These are phyloP conservation scores for Euborellia annulipes DNA, from an alignment of 1,140 invertebrate genomes.

Conservation along the genomic window DNA sequence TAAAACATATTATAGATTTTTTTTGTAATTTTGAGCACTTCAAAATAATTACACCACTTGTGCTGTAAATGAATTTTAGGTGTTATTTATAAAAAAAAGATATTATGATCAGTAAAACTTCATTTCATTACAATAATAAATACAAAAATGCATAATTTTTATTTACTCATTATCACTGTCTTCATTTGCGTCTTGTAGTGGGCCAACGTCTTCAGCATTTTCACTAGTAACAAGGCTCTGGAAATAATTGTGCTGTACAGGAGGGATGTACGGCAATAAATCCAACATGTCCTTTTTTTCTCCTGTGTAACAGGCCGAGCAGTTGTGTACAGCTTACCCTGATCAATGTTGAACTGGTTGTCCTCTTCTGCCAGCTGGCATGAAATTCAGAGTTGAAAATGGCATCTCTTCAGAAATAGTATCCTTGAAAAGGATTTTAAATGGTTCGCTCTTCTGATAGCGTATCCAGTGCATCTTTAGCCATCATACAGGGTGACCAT, in stretches of 20 bases:
- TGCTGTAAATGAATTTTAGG: too few relatives aligned
- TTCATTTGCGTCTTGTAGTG: not conserved
- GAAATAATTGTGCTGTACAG: slow-evolving; percentile 12
- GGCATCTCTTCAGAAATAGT: slow-evolving; percentile 9
- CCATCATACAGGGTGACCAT: slow-evolving; percentile 8
- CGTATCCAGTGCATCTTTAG: slow-evolving; percentile 12
- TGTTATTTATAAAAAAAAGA: too few relatives aligned
- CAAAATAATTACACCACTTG: too few relatives aligned
- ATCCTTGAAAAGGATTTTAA: slow-evolving; percentile 10
- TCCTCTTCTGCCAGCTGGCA: slow-evolving; percentile 6
- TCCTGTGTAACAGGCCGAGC: slow-evolving; percentile 10
- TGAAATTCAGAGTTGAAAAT: slow-evolving; percentile 10
- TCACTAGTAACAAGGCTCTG: slow-evolving; percentile 9
- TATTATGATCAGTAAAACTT: too few relatives aligned
- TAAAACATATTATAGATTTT: too few relatives aligned
- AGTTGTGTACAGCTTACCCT: slow-evolving; percentile 9
- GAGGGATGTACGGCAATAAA: slow-evolving; percentile 12
- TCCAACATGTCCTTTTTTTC: slow-evolving; percentile 12
- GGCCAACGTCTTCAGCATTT: not conserved
- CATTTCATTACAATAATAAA: too few relatives aligned
- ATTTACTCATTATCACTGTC: not conserved
- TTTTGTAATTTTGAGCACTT: too few relatives aligned
- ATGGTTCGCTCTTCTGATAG: slow-evolving; percentile 8
- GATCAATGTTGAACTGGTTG: slow-evolving; percentile 11
- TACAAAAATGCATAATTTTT: too few relatives aligned